Evolutionary conservation across 2,113 vertebrate species (phyloP).

Genomic region (Brachyhypopomus occidentalis): DNA sequence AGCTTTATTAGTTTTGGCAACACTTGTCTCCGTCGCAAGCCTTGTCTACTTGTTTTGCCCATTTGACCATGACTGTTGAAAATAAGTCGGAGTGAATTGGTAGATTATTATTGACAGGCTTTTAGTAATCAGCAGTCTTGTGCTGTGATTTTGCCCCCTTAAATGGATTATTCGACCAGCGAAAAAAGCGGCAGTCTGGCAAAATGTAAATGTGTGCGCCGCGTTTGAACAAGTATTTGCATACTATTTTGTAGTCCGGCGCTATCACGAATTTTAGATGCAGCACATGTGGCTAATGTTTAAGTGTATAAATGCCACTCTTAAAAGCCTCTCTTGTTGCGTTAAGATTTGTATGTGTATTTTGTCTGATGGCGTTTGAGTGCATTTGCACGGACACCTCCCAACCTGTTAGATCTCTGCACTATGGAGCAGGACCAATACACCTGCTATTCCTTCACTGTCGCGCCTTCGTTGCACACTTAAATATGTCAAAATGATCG

Average conservation of each 20-base stretch:
- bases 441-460: too few species aligned
- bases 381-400: neutral
- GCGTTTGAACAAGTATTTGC: neutral
- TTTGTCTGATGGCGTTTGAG: neutral
- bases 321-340: neutral
- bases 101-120: too few species aligned
- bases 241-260: neutral
- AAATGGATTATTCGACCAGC: too few species aligned
- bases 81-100: neutral
- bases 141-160: neutral
- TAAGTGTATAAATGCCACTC: too few species aligned
- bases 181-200: neutral
- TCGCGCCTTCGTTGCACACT: too few species aligned
- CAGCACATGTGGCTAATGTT: too few species aligned
- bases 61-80: too few species aligned
- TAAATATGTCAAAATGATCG: too few species aligned
- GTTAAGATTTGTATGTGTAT: neutral
- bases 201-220: neutral
- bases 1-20: constrained; percentile 1
- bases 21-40: too few species aligned
- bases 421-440: neutral
- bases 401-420: constrained; percentile 13
- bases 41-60: neutral
- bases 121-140: too few species aligned
- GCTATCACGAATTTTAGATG: too few species aligned